Percentiles rank a stretch among this genome's conserved stretches.
Conservation (phyloP, 2,113 vertebrate genomes). For the Piprites chloris region DNA sequence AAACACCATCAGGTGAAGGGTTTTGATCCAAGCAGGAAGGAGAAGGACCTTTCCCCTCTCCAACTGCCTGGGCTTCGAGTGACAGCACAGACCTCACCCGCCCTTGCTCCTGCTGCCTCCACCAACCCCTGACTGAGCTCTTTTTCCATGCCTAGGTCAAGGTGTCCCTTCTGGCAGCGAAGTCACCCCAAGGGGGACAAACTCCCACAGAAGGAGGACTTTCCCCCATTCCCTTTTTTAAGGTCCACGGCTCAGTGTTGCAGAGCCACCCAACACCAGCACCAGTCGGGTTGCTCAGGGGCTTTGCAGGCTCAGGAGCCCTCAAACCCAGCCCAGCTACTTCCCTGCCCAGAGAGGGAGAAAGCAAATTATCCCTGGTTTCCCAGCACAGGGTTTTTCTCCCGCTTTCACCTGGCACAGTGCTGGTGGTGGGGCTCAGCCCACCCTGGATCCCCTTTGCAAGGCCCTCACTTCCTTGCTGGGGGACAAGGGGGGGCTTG, state of each 20-base stretch:
- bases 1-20: background rate
- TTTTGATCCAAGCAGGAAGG: background rate
- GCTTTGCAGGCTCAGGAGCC: background rate
- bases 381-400: background rate
- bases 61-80: fast-evolving
- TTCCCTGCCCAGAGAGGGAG: background rate
- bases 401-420: fast-evolving
- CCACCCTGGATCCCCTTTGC: background rate
- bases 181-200: background rate
- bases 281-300: background rate
- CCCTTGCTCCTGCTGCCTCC: background rate
- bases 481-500: background rate
- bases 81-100: fast-evolving
- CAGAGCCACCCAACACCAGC: background rate
- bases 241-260: background rate
- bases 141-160: background rate
- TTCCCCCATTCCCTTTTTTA: background rate
- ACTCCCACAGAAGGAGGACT: background rate
- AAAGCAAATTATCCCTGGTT: background rate
- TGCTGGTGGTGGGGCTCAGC: background rate
- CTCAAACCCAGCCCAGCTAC: background rate
- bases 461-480: background rate
- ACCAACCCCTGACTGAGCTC: background rate
- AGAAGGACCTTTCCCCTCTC: background rate
- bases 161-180: background rate